Conservation (phyloP, 2,888 invertebrate genomes). For the Drosophila borealis region DNA sequence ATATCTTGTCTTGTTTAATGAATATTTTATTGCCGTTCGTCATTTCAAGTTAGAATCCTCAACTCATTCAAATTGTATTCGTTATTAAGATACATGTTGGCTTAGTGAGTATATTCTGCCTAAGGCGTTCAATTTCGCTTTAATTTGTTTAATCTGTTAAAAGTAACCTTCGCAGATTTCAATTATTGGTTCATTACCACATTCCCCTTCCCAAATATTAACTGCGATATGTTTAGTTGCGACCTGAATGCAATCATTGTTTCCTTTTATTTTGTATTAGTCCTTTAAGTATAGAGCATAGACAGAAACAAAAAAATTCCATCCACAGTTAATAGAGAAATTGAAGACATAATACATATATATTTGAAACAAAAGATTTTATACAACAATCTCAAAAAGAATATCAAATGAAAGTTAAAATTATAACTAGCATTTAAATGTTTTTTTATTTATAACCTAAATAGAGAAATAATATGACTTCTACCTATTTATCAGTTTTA, state of each 20-base stretch:
- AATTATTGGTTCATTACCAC: slow-evolving; percentile 22
- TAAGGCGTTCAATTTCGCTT: slow-evolving; percentile 45
- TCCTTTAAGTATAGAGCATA: neutral
- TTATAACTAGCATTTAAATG: neutral
- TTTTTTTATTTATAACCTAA: neutral
- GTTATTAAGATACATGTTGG: slow-evolving; percentile 54
- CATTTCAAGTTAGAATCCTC: slow-evolving; percentile 43
- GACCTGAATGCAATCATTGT: slow-evolving; percentile 2
- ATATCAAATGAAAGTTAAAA: neutral
- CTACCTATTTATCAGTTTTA: neutral
- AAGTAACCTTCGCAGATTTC: slow-evolving; percentile 14
- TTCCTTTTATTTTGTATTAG: neutral
- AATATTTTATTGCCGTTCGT: slow-evolving; percentile 42
- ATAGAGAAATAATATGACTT: slow-evolving; percentile 3
- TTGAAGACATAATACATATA: too few species aligned
- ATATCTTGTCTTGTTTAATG: slow-evolving; percentile 50
- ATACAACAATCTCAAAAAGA: neutral
- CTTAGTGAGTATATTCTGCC: slow-evolving; percentile 71
- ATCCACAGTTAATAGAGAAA: neutral
- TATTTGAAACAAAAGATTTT: neutral
- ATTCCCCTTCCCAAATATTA: slow-evolving; percentile 11
- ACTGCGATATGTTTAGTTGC: slow-evolving; percentile 1
- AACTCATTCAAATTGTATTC: slow-evolving; percentile 49
- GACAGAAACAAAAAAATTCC: neutral
- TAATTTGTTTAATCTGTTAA: slow-evolving; percentile 31